Percentiles rank a stretch among this genome's conserved stretches.
Conservation (phyloP, 2,888 invertebrate species). For the Eueremaeus valkanovi region DNA sequence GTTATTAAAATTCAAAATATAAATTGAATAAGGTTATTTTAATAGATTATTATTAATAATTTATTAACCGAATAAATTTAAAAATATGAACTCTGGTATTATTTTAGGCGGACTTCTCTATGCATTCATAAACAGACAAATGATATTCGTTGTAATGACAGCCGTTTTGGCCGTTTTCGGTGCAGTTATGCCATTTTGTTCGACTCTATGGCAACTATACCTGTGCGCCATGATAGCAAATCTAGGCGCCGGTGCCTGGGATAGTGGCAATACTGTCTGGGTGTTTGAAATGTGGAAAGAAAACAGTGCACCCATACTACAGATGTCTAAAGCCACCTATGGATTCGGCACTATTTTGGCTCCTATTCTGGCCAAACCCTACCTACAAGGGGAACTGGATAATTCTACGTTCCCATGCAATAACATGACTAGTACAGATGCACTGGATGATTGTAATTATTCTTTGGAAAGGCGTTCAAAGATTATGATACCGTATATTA, state of each 20-base stretch:
- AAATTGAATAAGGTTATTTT: too few species aligned
- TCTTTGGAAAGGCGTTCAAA: background rate
- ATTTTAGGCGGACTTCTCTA: too few species aligned
- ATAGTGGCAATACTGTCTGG: background rate
- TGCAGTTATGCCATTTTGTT: background rate
- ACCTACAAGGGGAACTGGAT: background rate
- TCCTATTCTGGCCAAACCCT: conserved; percentile 36
- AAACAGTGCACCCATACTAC: conserved; percentile 30
- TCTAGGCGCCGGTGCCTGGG: conserved; percentile 15
- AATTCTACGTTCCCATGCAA: background rate
- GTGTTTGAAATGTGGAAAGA: conserved; percentile 36
- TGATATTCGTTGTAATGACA: background rate
- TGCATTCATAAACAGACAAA: conserved; percentile 20
- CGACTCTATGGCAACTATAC: background rate
- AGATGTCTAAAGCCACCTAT: conserved; percentile 36
- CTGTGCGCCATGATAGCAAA: background rate
- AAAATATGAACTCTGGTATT: too few species aligned
- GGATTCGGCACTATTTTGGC: conserved; percentile 35
- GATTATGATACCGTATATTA: background rate
- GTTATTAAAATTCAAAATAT: too few species aligned
- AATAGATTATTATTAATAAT: too few species aligned
- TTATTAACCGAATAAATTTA: too few species aligned
- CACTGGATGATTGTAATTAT: background rate
- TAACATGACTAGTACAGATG: background rate
- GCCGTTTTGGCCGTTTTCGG: background rate